Evolutionary conservation across 2,797 vertebrate genomes (phyloP).

Genomic region (Limosa lapponica): DNA sequence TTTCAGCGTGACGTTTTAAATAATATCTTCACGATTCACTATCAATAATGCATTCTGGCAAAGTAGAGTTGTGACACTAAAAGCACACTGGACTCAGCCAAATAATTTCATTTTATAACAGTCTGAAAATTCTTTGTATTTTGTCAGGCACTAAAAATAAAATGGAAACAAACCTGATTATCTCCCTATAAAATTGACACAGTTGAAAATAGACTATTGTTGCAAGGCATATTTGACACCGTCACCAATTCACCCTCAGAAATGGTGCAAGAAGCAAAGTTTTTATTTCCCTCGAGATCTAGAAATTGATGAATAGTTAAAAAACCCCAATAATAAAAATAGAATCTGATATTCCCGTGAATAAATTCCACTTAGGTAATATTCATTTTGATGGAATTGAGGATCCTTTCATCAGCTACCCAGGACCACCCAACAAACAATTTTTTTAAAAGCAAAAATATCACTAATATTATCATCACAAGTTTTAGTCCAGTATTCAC

Average conservation of each 20-base stretch:
- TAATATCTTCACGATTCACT: not conserved
- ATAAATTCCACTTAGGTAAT: not conserved
- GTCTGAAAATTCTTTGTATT: not conserved
- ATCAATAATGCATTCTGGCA: not conserved
- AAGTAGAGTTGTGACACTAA: not conserved
- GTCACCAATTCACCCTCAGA: not conserved
- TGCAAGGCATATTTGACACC: not conserved
- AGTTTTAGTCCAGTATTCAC: not conserved
- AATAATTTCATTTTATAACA: not conserved
- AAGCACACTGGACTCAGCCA: not conserved
- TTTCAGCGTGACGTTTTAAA: not conserved
- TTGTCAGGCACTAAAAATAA: not conserved
- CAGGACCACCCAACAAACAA: not conserved
- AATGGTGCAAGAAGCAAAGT: not conserved
- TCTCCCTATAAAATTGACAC: not conserved
- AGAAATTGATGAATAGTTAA: not conserved
- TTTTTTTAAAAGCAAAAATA: not conserved
- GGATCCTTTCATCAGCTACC: not conserved
- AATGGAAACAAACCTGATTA: not conserved
- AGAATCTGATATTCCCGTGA: not conserved
- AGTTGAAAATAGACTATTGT: not conserved
- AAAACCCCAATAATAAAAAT: not conserved
- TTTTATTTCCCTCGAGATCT: not conserved
- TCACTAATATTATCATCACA: not conserved
- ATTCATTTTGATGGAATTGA: not conserved